Percentiles rank a stretch among this genome's conserved stretches.
phyloP scores from a whole-genome alignment of 1,140 invertebrate species.

The Eulimnadia texana region DNA sequence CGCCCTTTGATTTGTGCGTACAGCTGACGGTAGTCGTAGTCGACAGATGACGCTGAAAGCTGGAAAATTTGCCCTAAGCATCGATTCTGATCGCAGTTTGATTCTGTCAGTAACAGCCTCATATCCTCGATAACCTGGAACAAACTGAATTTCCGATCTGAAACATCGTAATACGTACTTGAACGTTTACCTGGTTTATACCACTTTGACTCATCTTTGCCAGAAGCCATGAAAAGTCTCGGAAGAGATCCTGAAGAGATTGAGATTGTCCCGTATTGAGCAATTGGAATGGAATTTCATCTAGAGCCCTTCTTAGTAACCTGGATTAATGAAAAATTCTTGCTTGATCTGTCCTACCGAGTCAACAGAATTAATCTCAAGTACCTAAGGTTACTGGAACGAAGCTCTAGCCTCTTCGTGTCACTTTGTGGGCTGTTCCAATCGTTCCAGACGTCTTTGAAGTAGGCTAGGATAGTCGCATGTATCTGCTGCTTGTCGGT shows the following conservation, averaged over 20 bases:
- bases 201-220: background rate
- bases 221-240: background rate
- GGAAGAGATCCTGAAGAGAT: background rate
- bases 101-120: background rate
- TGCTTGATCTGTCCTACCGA: too few species aligned
- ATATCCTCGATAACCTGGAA: background rate
- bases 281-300: slow-evolving; percentile 7
- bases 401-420: background rate
- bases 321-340: background rate
- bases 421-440: background rate
- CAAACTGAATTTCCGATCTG: background rate
- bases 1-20: slow-evolving; percentile 21
- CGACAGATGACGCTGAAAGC: background rate
- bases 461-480: slow-evolving; percentile 39
- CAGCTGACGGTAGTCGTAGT: slow-evolving; percentile 22
- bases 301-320: background rate
- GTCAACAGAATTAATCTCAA: too few species aligned
- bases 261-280: background rate
- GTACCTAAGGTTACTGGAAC: background rate
- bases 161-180: too few species aligned
- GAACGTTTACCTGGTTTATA: background rate
- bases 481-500: slow-evolving; percentile 30
- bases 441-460: slow-evolving; percentile 24
- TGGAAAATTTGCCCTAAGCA: background rate
- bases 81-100: background rate